Conservation (phyloP, 2,797 vertebrate genomes). For the Phataginus tetradactyla region DNA sequence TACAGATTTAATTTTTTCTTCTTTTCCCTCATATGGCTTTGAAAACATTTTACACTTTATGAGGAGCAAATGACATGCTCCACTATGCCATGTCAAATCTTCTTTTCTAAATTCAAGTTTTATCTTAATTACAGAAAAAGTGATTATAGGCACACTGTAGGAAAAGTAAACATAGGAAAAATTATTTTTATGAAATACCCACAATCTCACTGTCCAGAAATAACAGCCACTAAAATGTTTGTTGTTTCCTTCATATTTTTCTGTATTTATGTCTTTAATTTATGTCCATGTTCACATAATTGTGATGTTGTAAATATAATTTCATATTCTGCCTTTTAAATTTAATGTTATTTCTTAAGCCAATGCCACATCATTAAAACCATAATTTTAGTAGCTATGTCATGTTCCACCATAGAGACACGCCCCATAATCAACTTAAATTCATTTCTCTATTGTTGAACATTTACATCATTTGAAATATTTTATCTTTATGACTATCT, state of each 20-base stretch:
- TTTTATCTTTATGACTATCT: not conserved
- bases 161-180: not conserved
- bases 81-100: not conserved
- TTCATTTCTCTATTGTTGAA: not conserved
- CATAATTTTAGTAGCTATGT: not conserved
- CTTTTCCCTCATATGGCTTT: not conserved
- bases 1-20: not conserved
- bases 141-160: not conserved
- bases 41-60: conserved; percentile 44
- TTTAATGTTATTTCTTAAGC: conserved; percentile 23
- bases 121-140: not conserved
- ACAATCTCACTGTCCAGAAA: not conserved
- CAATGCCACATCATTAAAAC: not conserved
- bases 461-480: not conserved
- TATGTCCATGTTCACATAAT: not conserved
- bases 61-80: not conserved
- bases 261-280: not conserved
- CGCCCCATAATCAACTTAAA: not conserved
- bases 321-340: not conserved
- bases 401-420: not conserved
- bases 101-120: conserved; percentile 31
- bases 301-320: not conserved
- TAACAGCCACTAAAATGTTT: not conserved
- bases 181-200: not conserved
- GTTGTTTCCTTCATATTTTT: not conserved